Evolutionary conservation across 2,113 vertebrate species (phyloP).

Genomic region (Hippocampus guttulatus): DNA sequence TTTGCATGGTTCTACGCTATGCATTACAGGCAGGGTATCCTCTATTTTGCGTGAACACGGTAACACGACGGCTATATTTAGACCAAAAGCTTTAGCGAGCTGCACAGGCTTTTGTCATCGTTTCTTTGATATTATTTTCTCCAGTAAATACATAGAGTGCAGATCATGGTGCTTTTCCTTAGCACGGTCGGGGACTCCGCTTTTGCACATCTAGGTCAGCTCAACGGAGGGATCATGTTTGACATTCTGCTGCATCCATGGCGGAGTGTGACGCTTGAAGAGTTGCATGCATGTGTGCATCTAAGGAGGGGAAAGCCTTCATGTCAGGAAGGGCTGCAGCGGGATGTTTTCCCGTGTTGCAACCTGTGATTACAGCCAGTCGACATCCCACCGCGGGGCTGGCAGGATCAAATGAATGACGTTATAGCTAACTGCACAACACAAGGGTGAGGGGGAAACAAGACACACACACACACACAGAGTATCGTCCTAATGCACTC

Average conservation of each 20-base stretch:
- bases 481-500: not conserved
- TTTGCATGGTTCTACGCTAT: not conserved
- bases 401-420: constrained; percentile 60
- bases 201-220: constrained; percentile 53
- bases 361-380: constrained; percentile 55
- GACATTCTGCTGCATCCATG: constrained; percentile 15
- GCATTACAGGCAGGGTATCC: constrained; percentile 46
- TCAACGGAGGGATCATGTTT: not conserved
- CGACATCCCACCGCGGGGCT: constrained; percentile 44
- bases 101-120: constrained; percentile 23
- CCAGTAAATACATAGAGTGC: constrained; percentile 7
- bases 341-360: constrained; percentile 61
- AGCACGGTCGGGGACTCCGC: constrained; percentile 32
- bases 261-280: constrained; percentile 7
- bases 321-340: constrained; percentile 49
- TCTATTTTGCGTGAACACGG: constrained; percentile 40
- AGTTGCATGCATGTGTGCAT: constrained; percentile 23
- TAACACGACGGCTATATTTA: constrained; percentile 65
- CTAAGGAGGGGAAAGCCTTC: constrained; percentile 18
- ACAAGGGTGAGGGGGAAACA: not conserved
- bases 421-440: constrained; percentile 50
- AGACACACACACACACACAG: not conserved
- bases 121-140: constrained; percentile 23
- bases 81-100: constrained; percentile 46
- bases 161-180: constrained; percentile 1